Evolutionary conservation across 2,888 invertebrate species (phyloP).

Genomic region (Leptopilina syphax): DNA sequence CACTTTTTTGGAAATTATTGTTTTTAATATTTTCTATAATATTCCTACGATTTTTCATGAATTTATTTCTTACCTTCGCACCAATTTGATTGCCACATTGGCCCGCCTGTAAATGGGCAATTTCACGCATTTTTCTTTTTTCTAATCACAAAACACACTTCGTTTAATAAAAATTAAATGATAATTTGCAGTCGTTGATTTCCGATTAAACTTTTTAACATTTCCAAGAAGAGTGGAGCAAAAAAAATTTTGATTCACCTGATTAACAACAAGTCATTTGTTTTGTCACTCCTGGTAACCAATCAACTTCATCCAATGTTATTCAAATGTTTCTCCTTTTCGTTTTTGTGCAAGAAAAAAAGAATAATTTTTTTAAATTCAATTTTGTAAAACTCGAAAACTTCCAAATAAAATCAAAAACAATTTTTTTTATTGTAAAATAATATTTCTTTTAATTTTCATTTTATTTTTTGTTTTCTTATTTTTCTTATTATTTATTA

Average conservation of each 20-base stretch:
- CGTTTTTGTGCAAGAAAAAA: neutral
- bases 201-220: neutral
- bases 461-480: too few species aligned
- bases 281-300: constrained; percentile 37
- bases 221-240: neutral
- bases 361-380: too few species aligned
- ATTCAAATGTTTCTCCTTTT: neutral
- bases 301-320: neutral
- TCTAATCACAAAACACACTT: neutral
- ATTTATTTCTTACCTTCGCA: constrained; percentile 77
- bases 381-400: too few species aligned
- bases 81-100: constrained; percentile 83
- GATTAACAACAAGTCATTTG: constrained; percentile 35
- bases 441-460: too few species aligned
- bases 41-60: too few species aligned
- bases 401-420: too few species aligned
- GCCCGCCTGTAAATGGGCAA: constrained; percentile 81
- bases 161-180: neutral
- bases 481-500: too few species aligned
- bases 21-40: neutral
- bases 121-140: constrained; percentile 79
- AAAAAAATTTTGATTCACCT: constrained; percentile 26
- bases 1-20: neutral
- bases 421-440: too few species aligned
- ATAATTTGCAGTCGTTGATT: neutral